These are phyloP conservation scores for Rhaphigaster nebulosa DNA, from an alignment of 2,888 invertebrate species.

Conservation along the genomic window DNA sequence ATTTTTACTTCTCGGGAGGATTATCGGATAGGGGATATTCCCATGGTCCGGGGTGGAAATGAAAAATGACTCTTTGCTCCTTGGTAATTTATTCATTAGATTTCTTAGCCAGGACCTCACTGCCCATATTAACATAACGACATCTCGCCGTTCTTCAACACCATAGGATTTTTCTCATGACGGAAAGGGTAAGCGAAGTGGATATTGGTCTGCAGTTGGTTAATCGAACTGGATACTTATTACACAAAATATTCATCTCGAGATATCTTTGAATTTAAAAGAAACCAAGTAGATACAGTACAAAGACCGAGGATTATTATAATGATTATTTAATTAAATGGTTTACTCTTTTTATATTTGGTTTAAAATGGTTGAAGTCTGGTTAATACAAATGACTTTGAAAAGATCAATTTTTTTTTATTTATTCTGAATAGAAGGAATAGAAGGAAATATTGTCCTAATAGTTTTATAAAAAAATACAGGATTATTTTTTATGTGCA, in stretches of 20 bases:
- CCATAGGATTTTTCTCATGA: constrained; percentile 27
- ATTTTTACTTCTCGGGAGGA: background rate
- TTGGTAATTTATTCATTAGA: constrained; percentile 47
- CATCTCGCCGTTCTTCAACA: constrained; percentile 41
- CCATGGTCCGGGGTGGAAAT: constrained; percentile 40
- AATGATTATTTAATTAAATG: no score
- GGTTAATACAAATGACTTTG: no score
- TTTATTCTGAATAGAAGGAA: no score
- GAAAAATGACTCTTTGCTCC: constrained; percentile 46
- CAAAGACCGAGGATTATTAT: background rate
- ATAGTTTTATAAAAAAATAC: no score
- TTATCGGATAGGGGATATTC: constrained; percentile 24
- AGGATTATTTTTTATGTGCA: no score
- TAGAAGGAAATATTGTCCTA: no score
- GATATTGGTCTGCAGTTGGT: background rate
- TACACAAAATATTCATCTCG: background rate
- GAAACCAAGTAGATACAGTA: no score
- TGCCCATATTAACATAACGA: constrained; percentile 36
- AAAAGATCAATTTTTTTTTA: no score
- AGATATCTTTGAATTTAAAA: background rate
- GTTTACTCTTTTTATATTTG: no score
- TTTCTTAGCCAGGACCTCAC: constrained; percentile 46
- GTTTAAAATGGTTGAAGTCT: no score
- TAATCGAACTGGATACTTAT: background rate
- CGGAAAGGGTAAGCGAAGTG: constrained; percentile 2